Percentiles rank a stretch among this genome's conserved stretches.
Evolutionary conservation across 1,140 invertebrate genomes (phyloP).

Genomic region (Psix sp.): DNA sequence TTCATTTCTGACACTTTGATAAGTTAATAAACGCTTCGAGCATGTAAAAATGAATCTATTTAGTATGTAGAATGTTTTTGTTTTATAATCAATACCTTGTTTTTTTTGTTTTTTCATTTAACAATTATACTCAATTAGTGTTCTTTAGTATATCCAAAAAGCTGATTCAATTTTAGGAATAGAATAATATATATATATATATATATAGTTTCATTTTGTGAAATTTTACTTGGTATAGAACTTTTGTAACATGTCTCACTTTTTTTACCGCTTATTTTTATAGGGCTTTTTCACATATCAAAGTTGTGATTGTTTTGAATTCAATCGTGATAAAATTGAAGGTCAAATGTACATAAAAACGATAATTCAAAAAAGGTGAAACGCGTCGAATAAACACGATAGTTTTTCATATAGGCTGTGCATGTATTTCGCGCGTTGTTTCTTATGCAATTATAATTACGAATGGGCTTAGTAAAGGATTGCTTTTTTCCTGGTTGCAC

Average conservation of each 20-base stretch:
- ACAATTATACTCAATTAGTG: too few relatives aligned
- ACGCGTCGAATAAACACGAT: slow-evolving; percentile 21
- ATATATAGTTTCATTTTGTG: too few relatives aligned
- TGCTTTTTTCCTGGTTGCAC: slow-evolving; percentile 48
- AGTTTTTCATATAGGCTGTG: slow-evolving; percentile 34
- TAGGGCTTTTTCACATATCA: slow-evolving; percentile 6
- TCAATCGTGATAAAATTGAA: slow-evolving; percentile 15
- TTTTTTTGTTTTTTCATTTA: too few relatives aligned
- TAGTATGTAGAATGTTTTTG: background rate
- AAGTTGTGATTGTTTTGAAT: slow-evolving; percentile 18
- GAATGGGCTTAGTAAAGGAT: slow-evolving; percentile 52
- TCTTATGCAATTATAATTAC: slow-evolving; percentile 55
- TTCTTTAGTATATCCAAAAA: too few relatives aligned
- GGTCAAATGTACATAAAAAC: slow-evolving; percentile 14
- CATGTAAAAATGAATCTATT: slow-evolving; percentile 2
- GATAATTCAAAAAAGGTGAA: slow-evolving; percentile 37
- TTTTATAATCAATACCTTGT: background rate
- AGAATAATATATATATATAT: too few relatives aligned
- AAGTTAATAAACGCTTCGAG: slow-evolving; percentile 16
- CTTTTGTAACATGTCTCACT: background rate
- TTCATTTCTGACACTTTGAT: slow-evolving; percentile 35
- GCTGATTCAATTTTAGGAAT: too few relatives aligned
- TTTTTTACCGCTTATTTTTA: background rate
- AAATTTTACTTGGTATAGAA: background rate
- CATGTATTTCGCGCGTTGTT: slow-evolving; percentile 44